phyloP scores from a whole-genome alignment of 2,797 vertebrate species.

The Alcedo quadribrachys region DNA sequence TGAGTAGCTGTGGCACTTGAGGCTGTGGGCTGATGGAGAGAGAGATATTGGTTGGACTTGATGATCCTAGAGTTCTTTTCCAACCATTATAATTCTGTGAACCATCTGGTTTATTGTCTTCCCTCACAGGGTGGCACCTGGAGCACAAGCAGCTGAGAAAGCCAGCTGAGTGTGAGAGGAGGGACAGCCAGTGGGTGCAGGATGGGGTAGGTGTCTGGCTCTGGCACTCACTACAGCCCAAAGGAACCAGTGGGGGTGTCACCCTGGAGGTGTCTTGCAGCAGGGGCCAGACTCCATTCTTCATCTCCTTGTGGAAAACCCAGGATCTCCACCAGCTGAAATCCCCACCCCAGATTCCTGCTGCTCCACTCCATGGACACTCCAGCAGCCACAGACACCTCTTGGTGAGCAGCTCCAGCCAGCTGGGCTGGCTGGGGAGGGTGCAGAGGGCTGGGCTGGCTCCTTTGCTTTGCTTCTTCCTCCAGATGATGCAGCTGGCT shows the following conservation, averaged over 20 bases:
- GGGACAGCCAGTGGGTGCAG: rapidly evolving
- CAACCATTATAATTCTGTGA: too few species aligned
- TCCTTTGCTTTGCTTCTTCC: background rate
- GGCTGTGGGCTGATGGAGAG: too few species aligned
- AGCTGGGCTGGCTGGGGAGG: background rate
- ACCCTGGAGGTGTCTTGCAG: background rate
- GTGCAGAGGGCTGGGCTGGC: rapidly evolving
- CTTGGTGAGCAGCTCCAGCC: background rate
- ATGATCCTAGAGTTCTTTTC: too few species aligned
- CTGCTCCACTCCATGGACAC: background rate
- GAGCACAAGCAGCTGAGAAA: background rate
- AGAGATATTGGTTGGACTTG: too few species aligned
- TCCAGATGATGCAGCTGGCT: constrained; percentile 8
- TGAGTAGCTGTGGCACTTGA: too few species aligned
- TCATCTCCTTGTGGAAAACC: too few species aligned
- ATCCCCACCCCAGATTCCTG: background rate
- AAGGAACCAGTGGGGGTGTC: rapidly evolving
- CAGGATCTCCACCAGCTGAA: background rate
- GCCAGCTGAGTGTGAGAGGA: rapidly evolving
- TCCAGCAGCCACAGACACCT: too few species aligned
- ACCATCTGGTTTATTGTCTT: rapidly evolving
- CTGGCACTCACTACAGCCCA: background rate
- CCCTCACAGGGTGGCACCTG: background rate
- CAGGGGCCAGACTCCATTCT: too few species aligned
- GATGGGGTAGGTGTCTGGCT: background rate